Conservation (phyloP, 2,113 vertebrate species). For the Sarotherodon lohbergeri region DNA sequence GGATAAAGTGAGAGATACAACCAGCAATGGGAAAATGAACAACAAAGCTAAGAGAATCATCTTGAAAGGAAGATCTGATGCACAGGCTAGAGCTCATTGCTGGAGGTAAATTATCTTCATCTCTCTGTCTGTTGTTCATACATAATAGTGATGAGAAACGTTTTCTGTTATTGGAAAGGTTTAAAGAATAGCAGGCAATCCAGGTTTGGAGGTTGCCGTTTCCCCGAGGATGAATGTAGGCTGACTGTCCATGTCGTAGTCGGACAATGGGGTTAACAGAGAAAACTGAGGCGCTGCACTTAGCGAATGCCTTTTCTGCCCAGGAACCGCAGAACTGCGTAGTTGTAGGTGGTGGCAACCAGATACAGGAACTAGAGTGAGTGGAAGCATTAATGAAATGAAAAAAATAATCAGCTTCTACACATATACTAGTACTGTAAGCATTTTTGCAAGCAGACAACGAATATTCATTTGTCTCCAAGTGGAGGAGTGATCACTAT, state of each 20-base stretch:
- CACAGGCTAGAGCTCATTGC: slow-evolving; percentile 1
- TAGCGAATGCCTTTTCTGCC: slow-evolving; percentile 90
- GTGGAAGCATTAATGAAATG: background rate
- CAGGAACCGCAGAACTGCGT: slow-evolving; percentile 92
- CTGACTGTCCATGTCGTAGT: slow-evolving; percentile 20
- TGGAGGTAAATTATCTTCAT: slow-evolving; percentile 47
- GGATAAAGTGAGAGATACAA: slow-evolving; percentile 12
- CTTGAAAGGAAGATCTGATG: slow-evolving; percentile 11
- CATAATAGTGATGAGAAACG: slow-evolving; percentile 16
- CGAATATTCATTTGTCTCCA: background rate
- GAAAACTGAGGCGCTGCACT: slow-evolving; percentile 8
- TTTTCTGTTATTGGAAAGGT: slow-evolving; percentile 33
- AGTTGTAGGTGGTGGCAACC: slow-evolving; percentile 94
- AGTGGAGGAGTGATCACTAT: background rate
- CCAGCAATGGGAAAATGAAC: slow-evolving; percentile 25
- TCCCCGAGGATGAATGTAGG: slow-evolving; percentile 9
- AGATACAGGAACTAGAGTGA: slow-evolving; percentile 86
- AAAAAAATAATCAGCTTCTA: background rate
- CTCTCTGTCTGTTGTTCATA: slow-evolving; percentile 55
- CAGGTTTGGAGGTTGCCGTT: slow-evolving; percentile 12
- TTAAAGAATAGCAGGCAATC: slow-evolving; percentile 32
- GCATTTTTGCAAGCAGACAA: background rate
- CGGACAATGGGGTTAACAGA: background rate
- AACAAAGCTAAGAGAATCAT: slow-evolving; percentile 62
- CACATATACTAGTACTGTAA: accelerated